A percentile compares a stretch with the other conserved stretches of the same genome.
Evolutionary conservation across 2,888 invertebrate species (phyloP).

Genomic region (Ochropleura leucogaster): DNA sequence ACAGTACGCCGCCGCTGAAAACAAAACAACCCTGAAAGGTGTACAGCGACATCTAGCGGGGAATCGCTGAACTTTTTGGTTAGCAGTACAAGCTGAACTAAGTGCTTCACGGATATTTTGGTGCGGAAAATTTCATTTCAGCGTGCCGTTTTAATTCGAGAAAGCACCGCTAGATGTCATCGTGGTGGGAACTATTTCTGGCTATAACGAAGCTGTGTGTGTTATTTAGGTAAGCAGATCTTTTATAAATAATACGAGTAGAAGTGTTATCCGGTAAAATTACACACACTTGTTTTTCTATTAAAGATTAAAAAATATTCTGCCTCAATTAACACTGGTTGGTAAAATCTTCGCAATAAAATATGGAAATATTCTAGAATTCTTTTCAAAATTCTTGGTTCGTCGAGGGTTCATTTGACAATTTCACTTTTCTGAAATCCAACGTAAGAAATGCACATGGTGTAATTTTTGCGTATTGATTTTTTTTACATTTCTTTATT

Average conservation of each 20-base stretch:
- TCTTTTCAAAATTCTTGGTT: slow-evolving; percentile 67
- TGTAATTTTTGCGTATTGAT: slow-evolving; percentile 74
- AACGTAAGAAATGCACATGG: slow-evolving; percentile 81
- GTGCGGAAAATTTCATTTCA: slow-evolving; percentile 16
- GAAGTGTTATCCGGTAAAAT: neutral
- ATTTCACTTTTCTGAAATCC: slow-evolving; percentile 80
- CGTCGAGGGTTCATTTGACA: slow-evolving; percentile 36
- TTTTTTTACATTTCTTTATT: slow-evolving; percentile 77
- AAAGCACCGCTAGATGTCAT: slow-evolving; percentile 38
- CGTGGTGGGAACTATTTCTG: neutral
- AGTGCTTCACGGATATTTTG: neutral
- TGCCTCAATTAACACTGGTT: slow-evolving; percentile 34
- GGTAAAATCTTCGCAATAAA: slow-evolving; percentile 29
- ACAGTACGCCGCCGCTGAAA: slow-evolving; percentile 84
- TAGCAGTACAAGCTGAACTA: neutral
- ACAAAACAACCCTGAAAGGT: slow-evolving; percentile 85
- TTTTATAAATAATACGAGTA: neutral
- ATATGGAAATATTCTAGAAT: slow-evolving; percentile 72
- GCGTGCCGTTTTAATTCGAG: slow-evolving; percentile 1
- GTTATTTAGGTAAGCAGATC: neutral
- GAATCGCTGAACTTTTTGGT: slow-evolving; percentile 59
- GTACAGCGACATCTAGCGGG: slow-evolving; percentile 73
- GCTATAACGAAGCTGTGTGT: neutral
- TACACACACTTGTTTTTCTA: neutral
- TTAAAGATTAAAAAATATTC: neutral